phyloP scores from a whole-genome alignment of 1,140 invertebrate genomes.

The Saccostrea cuccullata region DNA sequence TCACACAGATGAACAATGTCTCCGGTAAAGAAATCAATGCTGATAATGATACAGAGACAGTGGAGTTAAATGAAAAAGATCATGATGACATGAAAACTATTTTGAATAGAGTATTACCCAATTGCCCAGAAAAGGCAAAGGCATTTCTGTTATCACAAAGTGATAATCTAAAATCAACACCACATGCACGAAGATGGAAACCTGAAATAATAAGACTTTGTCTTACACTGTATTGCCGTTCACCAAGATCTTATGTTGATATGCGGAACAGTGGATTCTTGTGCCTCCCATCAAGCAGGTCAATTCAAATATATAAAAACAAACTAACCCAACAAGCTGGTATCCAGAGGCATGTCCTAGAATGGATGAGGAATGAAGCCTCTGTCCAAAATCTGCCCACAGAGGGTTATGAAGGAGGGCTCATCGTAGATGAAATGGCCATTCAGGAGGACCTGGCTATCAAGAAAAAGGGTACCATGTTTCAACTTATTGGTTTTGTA shows the following conservation, averaged over 20 bases:
- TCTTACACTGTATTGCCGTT: constrained; percentile 52
- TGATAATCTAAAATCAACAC: background rate
- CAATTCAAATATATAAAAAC: too few relatives aligned
- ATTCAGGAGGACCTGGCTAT: background rate
- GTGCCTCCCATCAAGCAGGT: constrained; percentile 34
- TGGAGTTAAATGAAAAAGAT: too few relatives aligned
- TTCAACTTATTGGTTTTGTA: too few relatives aligned
- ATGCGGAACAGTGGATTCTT: constrained; percentile 50
- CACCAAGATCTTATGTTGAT: constrained; percentile 37
- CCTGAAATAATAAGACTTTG: constrained; percentile 47
- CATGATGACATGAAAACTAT: constrained; percentile 33
- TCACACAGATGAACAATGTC: too few relatives aligned
- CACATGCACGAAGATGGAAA: constrained; percentile 54
- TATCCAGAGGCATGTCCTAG: too few relatives aligned
- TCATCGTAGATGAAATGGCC: constrained; percentile 51
- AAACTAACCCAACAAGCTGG: too few relatives aligned
- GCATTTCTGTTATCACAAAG: constrained; percentile 41
- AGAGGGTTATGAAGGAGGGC: constrained; percentile 42
- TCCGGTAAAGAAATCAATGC: too few relatives aligned
- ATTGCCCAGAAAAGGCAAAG: background rate
- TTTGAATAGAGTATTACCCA: background rate
- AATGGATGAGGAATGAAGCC: too few relatives aligned
- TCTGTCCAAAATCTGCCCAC: too few relatives aligned
- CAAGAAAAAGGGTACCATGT: background rate
- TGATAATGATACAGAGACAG: too few relatives aligned